These are phyloP conservation scores for Penaeus chinensis DNA, from an alignment of 1,140 invertebrate genomes.

Conservation along the genomic window DNA sequence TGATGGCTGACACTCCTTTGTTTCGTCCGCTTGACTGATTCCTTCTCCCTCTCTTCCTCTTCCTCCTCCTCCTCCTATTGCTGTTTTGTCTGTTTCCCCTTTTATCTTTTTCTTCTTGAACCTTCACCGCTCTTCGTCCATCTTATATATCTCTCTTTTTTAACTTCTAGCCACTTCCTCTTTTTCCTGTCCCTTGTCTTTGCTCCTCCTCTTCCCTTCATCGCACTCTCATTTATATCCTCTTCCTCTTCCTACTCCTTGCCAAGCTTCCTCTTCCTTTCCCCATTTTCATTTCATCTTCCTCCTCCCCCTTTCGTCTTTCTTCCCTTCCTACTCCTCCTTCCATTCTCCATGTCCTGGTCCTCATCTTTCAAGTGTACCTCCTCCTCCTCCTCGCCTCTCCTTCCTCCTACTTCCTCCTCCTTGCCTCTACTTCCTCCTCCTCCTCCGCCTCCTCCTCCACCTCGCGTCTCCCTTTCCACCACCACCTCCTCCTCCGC, in stretches of 20 bases:
- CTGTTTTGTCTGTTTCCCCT: too few relatives aligned
- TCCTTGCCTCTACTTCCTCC: background rate
- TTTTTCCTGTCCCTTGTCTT: background rate
- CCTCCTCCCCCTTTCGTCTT: background rate
- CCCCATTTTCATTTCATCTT: too few relatives aligned
- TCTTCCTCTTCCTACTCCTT: background rate
- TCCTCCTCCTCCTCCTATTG: background rate
- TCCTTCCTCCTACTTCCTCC: constrained; percentile 21
- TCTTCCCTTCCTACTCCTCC: background rate
- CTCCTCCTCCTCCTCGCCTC: background rate
- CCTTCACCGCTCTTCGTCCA: too few relatives aligned
- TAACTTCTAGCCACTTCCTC: too few relatives aligned
- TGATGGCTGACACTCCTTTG: too few relatives aligned
- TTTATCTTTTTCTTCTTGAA: too few relatives aligned
- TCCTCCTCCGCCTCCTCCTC: background rate
- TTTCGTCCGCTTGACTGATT: too few relatives aligned
- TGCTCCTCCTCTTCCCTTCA: background rate
- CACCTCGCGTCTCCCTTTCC: constrained; percentile 12
- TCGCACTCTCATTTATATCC: background rate
- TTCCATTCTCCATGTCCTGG: background rate
- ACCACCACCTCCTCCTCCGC: constrained; percentile 10
- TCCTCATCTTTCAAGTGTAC: constrained; percentile 15
- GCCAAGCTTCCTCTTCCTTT: background rate
- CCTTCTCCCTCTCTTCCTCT: background rate
- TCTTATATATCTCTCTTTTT: too few relatives aligned